Evolutionary conservation across 1,140 invertebrate genomes (phyloP).

Genomic region (Centruroides sculpturatus): DNA sequence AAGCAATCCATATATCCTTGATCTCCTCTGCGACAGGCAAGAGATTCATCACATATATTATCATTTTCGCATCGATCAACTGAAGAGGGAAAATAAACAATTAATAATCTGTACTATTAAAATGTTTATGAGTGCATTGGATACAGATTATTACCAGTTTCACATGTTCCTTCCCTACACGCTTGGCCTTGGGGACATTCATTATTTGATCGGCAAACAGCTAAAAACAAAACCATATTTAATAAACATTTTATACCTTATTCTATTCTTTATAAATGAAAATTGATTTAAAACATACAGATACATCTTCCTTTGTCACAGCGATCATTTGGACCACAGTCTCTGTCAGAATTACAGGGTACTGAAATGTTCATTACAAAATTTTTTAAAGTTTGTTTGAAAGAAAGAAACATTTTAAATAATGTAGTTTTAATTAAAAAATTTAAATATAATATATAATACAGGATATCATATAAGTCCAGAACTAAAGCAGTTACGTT

Average conservation of each 20-base stretch:
- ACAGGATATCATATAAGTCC: too few relatives aligned
- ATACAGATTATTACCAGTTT: conserved; percentile 4
- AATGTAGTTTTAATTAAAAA: too few relatives aligned
- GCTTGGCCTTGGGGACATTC: conserved; percentile 18
- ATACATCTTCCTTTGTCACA: conserved; percentile 18
- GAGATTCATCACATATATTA: conserved; percentile 62
- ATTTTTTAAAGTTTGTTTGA: neutral
- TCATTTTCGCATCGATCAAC: conserved; percentile 58
- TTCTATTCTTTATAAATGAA: conserved; percentile 2
- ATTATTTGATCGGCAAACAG: conserved; percentile 11
- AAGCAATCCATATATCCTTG: conserved; percentile 48
- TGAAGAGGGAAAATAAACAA: conserved; percentile 18
- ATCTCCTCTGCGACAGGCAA: conserved; percentile 61
- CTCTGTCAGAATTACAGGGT: conserved; percentile 18
- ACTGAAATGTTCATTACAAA: conserved; percentile 1
- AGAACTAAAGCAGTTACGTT: too few relatives aligned
- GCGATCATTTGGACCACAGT: conserved; percentile 18
- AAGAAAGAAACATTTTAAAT: too few relatives aligned
- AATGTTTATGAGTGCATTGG: neutral
- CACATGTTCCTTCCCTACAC: conserved; percentile 17
- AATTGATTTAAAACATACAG: conserved; percentile 9
- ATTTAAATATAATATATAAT: too few relatives aligned
- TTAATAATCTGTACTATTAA: neutral
- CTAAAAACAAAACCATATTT: neutral
- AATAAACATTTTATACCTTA: neutral